phyloP scores from a whole-genome alignment of 1,140 invertebrate genomes.

The Brachionus paranguensis region DNA sequence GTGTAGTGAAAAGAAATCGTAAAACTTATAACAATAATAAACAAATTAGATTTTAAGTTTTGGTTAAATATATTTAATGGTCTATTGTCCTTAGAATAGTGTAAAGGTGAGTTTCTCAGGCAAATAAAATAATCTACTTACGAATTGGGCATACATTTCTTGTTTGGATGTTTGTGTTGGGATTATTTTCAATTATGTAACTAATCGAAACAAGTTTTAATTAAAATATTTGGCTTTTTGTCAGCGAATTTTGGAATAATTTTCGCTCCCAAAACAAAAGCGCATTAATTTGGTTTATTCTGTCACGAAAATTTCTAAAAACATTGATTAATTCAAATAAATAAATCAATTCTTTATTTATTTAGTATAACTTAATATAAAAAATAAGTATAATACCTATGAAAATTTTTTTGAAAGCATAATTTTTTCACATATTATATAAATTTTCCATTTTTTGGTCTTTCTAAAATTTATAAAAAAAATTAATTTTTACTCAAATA shows the following conservation, averaged over 20 bases:
- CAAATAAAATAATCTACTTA: background rate
- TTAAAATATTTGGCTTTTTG: background rate
- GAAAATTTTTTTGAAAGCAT: background rate
- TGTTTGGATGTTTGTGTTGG: background rate
- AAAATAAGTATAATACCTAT: background rate
- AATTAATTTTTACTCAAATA: background rate
- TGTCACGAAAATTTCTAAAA: background rate
- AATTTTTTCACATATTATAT: background rate
- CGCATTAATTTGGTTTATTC: background rate
- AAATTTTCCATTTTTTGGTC: background rate
- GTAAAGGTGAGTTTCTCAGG: background rate
- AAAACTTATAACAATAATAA: background rate
- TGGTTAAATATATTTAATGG: background rate
- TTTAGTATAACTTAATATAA: background rate
- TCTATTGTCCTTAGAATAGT: background rate
- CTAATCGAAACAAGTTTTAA: background rate
- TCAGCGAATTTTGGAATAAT: background rate
- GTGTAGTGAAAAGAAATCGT: background rate
- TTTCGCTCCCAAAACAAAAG: background rate
- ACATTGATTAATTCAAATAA: background rate
- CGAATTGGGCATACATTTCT: slow-evolving; percentile 8
- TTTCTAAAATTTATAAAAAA: background rate
- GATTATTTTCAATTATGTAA: background rate
- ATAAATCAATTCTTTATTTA: background rate
- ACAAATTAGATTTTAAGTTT: background rate